Percentiles rank a stretch among this genome's conserved stretches.
phyloP scores from a whole-genome alignment of 2,888 invertebrate genomes.

The Baccha elongata region DNA sequence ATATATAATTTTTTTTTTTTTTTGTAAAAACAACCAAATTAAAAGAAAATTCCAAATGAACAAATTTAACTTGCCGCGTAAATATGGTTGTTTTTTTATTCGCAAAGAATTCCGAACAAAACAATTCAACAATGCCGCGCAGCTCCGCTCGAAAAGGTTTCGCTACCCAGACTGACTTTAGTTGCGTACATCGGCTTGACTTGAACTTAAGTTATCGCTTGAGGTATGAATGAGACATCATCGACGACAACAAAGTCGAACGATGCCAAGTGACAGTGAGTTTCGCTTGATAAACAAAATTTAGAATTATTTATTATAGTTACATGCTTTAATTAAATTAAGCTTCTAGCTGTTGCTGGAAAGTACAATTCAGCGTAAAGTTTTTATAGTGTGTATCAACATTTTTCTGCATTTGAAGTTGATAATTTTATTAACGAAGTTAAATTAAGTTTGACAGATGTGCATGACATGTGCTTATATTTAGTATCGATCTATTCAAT shows the following conservation, averaged over 20 bases:
- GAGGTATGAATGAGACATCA: slow-evolving; percentile 49
- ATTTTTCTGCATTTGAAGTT: no score
- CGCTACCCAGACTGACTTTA: slow-evolving; percentile 63
- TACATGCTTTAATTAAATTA: not conserved
- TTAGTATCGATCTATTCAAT: no score
- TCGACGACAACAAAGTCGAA: not conserved
- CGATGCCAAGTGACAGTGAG: not conserved
- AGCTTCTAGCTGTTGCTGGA: not conserved
- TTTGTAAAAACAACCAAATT: not conserved
- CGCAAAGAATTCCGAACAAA: no score
- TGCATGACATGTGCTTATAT: no score
- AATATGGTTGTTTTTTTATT: not conserved
- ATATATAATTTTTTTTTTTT: not conserved
- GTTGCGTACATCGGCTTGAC: slow-evolving; percentile 48
- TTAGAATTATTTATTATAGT: slow-evolving; percentile 5
- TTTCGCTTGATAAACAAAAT: slow-evolving; percentile 20
- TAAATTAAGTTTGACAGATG: no score
- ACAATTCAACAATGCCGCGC: slow-evolving; percentile 16
- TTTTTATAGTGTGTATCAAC: not conserved
- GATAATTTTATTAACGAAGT: no score
- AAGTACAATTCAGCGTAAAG: not conserved
- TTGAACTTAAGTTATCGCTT: slow-evolving; percentile 61
- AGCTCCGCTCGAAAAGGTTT: slow-evolving; percentile 46
- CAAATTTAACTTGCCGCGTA: not conserved
- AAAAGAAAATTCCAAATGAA: not conserved